Evolutionary conservation across 2,797 vertebrate genomes (phyloP), one percentile per base, ranked within the genome.

Genomic region (Sorex maritimensis): DNA sequence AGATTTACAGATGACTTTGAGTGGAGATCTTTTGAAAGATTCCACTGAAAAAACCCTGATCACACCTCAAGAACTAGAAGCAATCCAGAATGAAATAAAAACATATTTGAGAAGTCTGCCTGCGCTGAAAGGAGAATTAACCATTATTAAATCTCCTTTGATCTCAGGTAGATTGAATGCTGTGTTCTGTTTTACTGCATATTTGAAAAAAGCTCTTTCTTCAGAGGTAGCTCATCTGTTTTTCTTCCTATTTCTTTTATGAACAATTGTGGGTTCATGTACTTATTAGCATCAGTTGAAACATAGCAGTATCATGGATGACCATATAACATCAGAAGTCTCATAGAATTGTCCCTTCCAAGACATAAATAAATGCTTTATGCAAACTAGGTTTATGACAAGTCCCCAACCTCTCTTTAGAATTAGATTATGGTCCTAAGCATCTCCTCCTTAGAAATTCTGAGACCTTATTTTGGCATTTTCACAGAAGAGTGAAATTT

Each of bases 81-180:
- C 95, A 24, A 94, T 98, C 73, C 95, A 0, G 44, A 96, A 79
- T 19, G 98, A 99, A 55, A 98, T 99, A 95, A 94, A 96, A 49
- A 72, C 6, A 17, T 98, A 99, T 78, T 90, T 99, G 93, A 98
- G 98, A 98, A 97, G 95, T 93, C 97, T 99, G 15, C 99, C 99
- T 0, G 95, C 98, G 4, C 93, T 99, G 86, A 98, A 95, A 72
- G 99, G 99, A 46, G 95, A 98, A 0, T 83, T 99, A 65, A 96
- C 90, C 2, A 96, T 99, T 71, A 98, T 99, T 79, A 98, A 75
- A 87, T 99, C 99, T 58, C 94, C 98, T 4, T 93, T 99, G 61
- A 99, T 99, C 49, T 98, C 99, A 99, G 99, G 99, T 99, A 98
- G 58, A 58, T 88, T 83, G 58, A 58, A 67, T 6, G 3, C 44